Evolutionary conservation across 2,113 vertebrate genomes (phyloP), one percentile per base, ranked within the genome.

Genomic region (Benitochromis conjunctus): DNA sequence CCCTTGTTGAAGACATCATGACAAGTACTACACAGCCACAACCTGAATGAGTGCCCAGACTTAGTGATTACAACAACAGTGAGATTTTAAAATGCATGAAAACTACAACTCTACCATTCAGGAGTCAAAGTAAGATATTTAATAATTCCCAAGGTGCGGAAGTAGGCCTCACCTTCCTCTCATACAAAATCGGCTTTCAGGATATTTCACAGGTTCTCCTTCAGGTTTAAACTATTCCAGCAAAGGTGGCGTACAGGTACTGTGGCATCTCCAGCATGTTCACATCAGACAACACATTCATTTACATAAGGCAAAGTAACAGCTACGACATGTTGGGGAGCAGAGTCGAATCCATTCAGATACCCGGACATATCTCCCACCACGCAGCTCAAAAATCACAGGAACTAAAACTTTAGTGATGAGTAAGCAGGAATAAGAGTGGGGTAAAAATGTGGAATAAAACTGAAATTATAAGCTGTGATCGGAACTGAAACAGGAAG

Each of bases 241-340:
- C 41, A 38, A 62, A 82, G 34, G 36, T 38, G 51, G 56, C 12
- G 29, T 57, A n/a, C 34, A 26, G 8, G 9, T 11, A 62, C 10
- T 16, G 76, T 60, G 54, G 54, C 57, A 24, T 84, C 56, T 91
- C 86, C 87, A 91, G 92, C 89, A 29, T 82, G 64, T 80, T n/a
- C 29, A 55, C 12, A 56, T 18, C 11, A 87, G 54, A 82, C 53
- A 90, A 88, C 89, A 93, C 92, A 89, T 91, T 93, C 83, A 88
- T 83, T 80, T 86, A 76, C 55, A 86, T 94, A 93, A 95, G 94
- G 94, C 93, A 90, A 87, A 64, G 55, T 13, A 48, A 78, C 10
- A 76, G 55, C 90, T 89, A 88, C 88, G 41, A 74, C 79, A 31
- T 24, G 53, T 77, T 62, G 19, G 16, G 36, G 55, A 36, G 16